Evolutionary conservation across 2,797 vertebrate species (phyloP).

Genomic region (Micrastur ruficollis): DNA sequence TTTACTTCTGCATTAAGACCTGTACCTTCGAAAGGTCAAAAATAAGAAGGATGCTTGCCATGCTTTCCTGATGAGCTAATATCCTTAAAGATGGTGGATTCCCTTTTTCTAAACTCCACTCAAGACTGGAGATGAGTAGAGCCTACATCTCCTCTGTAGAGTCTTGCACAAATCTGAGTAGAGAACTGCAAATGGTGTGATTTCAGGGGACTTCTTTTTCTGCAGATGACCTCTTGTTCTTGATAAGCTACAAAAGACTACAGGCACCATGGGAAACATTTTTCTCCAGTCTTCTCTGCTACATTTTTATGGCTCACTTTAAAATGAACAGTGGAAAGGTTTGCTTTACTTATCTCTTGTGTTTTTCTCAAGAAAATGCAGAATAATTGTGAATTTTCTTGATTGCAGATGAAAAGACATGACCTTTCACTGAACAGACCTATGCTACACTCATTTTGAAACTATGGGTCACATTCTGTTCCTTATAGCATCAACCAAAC

Average conservation of each 20-base stretch:
- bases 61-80: neutral
- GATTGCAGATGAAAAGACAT: neutral
- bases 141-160: neutral
- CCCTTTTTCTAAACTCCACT: neutral
- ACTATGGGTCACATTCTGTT: neutral
- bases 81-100: neutral
- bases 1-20: neutral
- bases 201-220: neutral
- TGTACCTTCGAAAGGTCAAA: neutral
- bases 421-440: neutral
- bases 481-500: neutral
- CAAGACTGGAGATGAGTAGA: neutral
- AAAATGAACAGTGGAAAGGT: neutral
- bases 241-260: neutral
- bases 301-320: neutral
- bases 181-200: neutral
- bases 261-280: neutral
- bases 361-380: neutral
- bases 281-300: neutral
- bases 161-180: neutral
- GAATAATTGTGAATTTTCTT: neutral
- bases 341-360: neutral
- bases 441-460: neutral
- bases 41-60: neutral
- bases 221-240: neutral